These are phyloP conservation scores for Myotis myotis DNA, from an alignment of 2,797 vertebrate species.

Conservation along the genomic window DNA sequence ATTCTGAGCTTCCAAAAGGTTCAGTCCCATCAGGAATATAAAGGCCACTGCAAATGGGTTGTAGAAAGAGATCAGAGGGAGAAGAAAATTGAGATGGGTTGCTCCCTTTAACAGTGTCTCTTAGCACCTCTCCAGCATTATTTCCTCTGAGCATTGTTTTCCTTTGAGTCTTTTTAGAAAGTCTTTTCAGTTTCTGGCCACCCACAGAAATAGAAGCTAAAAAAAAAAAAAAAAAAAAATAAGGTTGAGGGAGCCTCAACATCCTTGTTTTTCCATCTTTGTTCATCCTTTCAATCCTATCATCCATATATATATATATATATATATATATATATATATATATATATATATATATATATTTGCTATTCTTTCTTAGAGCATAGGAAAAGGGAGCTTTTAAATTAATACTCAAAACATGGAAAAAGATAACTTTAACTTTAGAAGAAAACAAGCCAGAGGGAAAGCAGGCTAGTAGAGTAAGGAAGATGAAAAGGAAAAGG, in stretches of 20 bases:
- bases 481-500: not conserved
- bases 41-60: not conserved
- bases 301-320: not conserved
- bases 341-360: too few relatives aligned
- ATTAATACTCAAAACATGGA: not conserved
- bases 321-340: too few relatives aligned
- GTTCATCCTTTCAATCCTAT: not conserved
- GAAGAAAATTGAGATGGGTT: not conserved
- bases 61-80: not conserved
- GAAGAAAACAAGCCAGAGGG: not conserved
- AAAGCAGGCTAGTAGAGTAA: not conserved
- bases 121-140: not conserved
- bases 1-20: constrained; percentile 1
- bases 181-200: not conserved
- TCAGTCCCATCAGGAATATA: not conserved
- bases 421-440: not conserved
- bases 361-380: not conserved
- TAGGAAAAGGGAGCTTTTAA: constrained; percentile 15
- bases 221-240: too few relatives aligned
- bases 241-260: not conserved
- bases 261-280: not conserved
- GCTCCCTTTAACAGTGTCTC: not conserved
- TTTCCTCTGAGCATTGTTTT: not conserved
- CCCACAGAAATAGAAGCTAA: not conserved
- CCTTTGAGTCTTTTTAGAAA: not conserved